Evolutionary conservation across 2,113 vertebrate genomes (phyloP).

Genomic region (Microcebus lehilahytsara): DNA sequence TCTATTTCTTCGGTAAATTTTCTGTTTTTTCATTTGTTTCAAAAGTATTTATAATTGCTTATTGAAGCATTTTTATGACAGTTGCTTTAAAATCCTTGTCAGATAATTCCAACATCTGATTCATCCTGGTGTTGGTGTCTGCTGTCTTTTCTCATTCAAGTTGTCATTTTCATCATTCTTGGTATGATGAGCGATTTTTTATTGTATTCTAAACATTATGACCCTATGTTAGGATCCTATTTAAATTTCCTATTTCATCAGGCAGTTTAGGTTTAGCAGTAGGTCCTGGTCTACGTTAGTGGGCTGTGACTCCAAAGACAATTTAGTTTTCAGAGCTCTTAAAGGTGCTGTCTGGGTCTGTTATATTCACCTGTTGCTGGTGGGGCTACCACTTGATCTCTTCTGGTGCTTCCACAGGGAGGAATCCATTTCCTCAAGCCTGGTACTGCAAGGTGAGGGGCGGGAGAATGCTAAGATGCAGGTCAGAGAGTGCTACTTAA

Average conservation of each 20-base stretch:
- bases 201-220: neutral
- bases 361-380: neutral
- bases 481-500: too few species aligned
- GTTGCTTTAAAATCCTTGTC: neutral
- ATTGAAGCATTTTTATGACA: neutral
- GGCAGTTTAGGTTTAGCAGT: neutral
- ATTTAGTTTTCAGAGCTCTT: neutral
- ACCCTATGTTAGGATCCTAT: neutral
- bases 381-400: neutral
- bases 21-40: neutral
- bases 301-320: neutral
- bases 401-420: neutral
- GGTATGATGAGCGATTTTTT: neutral
- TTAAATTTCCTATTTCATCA: neutral
- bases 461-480: neutral
- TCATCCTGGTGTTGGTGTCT: neutral
- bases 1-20: neutral
- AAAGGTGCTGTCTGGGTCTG: neutral
- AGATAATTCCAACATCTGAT: neutral
- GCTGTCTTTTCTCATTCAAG: neutral
- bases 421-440: neutral
- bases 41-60: neutral
- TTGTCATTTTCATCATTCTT: neutral
- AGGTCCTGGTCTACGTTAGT: neutral
- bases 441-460: neutral